Evolutionary conservation across 2,113 vertebrate genomes (phyloP).

Genomic region (Epinephelus fuscoguttatus): DNA sequence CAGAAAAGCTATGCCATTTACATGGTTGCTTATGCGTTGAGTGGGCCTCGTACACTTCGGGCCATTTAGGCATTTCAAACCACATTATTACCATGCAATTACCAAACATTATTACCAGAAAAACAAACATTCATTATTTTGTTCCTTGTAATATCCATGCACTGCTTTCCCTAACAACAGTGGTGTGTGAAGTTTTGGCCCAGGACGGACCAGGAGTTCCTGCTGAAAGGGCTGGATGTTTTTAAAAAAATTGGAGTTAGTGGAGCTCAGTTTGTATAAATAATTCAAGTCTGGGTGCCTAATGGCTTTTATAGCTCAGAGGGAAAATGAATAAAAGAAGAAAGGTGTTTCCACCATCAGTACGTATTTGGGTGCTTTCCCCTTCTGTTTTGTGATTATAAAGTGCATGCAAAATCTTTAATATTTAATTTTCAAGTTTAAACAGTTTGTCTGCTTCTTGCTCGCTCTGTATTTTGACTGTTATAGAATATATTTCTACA

Average conservation of each 20-base stretch:
- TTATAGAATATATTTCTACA: constrained; percentile 2
- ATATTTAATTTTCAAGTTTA: constrained; percentile 45
- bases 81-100: constrained; percentile 45
- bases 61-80: constrained; percentile 47
- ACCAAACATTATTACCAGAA: constrained; percentile 39
- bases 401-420: constrained; percentile 49
- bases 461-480: not conserved
- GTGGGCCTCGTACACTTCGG: constrained; percentile 8
- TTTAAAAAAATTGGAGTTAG: constrained; percentile 59
- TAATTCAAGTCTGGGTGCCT: constrained; percentile 62
- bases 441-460: constrained; percentile 14
- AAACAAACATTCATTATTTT: constrained; percentile 46
- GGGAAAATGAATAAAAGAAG: constrained; percentile 62
- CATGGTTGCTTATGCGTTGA: constrained; percentile 13
- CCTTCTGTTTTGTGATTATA: constrained; percentile 48
- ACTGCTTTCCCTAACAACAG: constrained; percentile 2
- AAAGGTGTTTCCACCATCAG: constrained; percentile 60
- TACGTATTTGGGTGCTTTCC: constrained; percentile 67
- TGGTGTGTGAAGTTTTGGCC: constrained; percentile 65
- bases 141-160: constrained; percentile 25
- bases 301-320: constrained; percentile 66
- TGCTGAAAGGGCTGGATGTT: constrained; percentile 64
- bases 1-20: constrained; percentile 1
- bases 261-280: constrained; percentile 64
- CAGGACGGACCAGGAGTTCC: constrained; percentile 57